Evolutionary conservation across 2,888 invertebrate species (phyloP).

Genomic region (Aplocera efformata): DNA sequence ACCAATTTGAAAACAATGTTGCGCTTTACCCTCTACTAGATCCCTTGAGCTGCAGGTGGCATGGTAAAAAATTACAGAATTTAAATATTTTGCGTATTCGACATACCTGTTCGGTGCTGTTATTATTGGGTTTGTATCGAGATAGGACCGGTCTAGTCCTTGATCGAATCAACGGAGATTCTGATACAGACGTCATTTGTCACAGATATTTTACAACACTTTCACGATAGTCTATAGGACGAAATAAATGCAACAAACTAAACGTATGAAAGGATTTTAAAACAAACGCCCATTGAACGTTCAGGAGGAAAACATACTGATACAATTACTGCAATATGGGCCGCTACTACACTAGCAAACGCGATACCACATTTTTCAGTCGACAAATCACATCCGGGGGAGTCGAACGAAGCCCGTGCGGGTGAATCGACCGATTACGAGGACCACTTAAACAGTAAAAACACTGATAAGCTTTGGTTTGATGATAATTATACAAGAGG

Average conservation of each 20-base stretch:
- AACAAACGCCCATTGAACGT: constrained; percentile 45
- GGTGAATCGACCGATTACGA: constrained; percentile 69
- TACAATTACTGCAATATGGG: constrained; percentile 57
- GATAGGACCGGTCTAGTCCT: constrained; percentile 68
- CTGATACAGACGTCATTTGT: constrained; percentile 66
- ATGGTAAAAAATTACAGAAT: not conserved
- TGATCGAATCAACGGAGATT: constrained; percentile 61
- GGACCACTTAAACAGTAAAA: constrained; percentile 44
- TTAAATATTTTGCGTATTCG: not conserved
- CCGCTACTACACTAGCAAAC: constrained; percentile 53
- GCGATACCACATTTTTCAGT: constrained; percentile 75
- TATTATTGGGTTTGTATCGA: constrained; percentile 55
- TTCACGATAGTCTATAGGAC: constrained; percentile 27
- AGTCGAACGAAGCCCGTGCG: constrained; percentile 51
- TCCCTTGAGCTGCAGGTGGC: too few relatives aligned
- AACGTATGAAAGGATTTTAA: constrained; percentile 19
- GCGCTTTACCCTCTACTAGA: too few relatives aligned
- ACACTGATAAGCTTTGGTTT: constrained; percentile 48
- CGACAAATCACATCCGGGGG: constrained; percentile 79
- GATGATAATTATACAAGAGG: not conserved
- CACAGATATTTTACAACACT: constrained; percentile 21
- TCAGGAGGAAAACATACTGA: constrained; percentile 71
- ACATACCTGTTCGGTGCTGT: constrained; percentile 58
- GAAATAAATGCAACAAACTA: constrained; percentile 16
- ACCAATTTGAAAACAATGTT: too few relatives aligned